These are phyloP conservation scores for Centropus bengalensis DNA, from an alignment of 2,113 vertebrate genomes.

Conservation along the genomic window DNA sequence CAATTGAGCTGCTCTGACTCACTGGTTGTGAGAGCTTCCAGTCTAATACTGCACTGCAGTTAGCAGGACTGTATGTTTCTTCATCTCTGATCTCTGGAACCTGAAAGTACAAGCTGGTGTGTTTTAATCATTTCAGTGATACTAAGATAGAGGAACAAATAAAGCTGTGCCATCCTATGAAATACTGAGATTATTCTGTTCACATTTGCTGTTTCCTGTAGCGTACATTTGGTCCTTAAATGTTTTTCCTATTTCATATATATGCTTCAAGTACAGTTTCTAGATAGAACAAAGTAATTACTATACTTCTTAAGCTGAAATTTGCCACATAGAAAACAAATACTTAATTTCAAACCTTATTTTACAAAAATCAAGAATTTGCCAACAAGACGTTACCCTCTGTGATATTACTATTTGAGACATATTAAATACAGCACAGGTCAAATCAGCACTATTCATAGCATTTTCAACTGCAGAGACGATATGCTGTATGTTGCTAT, in stretches of 20 bases:
- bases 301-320: too few species aligned
- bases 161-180: background rate
- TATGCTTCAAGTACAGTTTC: background rate
- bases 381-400: background rate
- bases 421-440: background rate
- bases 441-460: background rate
- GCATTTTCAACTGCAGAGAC: background rate
- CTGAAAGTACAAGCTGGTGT: slow-evolving; percentile 55
- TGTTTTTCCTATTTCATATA: background rate
- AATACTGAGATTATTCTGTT: background rate
- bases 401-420: background rate
- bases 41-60: slow-evolving; percentile 70
- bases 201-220: background rate
- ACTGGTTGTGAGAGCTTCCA: slow-evolving; percentile 77
- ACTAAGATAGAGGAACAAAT: background rate
- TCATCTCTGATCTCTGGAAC: slow-evolving; percentile 85
- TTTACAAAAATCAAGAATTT: background rate
- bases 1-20: slow-evolving; percentile 54
- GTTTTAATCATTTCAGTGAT: background rate
- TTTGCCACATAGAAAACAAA: background rate
- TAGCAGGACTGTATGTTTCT: slow-evolving; percentile 77
- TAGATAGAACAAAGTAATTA: background rate
- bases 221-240: background rate
- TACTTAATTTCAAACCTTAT: background rate
- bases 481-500: background rate